Evolutionary conservation across 2,113 vertebrate genomes (phyloP), one percentile per base, ranked within the genome.

Genomic region (Urocynchramus pylzowi): DNA sequence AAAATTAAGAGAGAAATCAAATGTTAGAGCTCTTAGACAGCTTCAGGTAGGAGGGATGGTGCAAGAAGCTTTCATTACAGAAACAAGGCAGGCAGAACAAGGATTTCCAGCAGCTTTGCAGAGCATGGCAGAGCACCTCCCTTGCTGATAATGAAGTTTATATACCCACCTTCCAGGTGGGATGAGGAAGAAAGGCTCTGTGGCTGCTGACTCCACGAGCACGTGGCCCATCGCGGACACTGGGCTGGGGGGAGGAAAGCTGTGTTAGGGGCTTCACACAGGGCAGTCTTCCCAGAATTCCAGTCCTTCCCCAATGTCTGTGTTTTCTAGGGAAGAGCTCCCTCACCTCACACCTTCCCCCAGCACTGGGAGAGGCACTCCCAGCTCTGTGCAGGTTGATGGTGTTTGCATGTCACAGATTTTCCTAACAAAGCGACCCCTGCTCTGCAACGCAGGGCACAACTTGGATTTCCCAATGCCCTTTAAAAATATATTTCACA

Each of bases 221-320:
- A 71, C 97, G 93, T 99, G 98, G 70, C 99, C 99, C 96, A 99
- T 97, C 84, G 87, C 97, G 78, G 98, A 98, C 82, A 98, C 93
- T 0, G 94, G 64, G 63, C 99, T 99, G 97, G 11, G 47, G 64
- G 57, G 31, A 74, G 89, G 21, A 78, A 89, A 90, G 13, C 33
- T 68, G 39, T 28, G 83, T 88, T 45, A 67, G n/a, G 33, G 64
- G 49, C 33, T 85, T 37, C 41, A 19, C 31, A 18, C n/a, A 76
- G 41, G 80, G n/a, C 56, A 93, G 5, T 2, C 4, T 28, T 44
- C 70, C 71, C 81, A 84, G 13, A 84, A 74, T 17, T 68, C 17
- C 7, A 7, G 24, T 4, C 17, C 2, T 45, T 68, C 53, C 37
- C 61, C 47, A 47, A 3, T 1, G 10, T 2, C 73, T 71, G 35